Evolutionary conservation across 2,888 invertebrate genomes (phyloP).

Genomic region (Macaria liturata): DNA sequence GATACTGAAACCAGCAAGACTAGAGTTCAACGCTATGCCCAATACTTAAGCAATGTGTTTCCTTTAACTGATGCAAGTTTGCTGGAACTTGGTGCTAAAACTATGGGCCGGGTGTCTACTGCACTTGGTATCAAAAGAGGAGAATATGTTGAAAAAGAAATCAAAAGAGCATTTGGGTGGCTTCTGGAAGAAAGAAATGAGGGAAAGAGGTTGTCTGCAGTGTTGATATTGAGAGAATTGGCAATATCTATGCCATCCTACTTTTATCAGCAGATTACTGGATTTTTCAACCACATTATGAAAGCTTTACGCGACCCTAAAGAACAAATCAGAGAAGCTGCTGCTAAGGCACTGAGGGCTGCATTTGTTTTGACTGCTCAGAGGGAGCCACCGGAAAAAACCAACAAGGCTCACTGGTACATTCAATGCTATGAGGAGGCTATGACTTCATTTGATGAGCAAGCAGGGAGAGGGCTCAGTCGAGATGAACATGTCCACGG

Average conservation of each 20-base stretch:
- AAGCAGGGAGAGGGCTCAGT: slow-evolving; percentile 85
- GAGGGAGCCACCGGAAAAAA: slow-evolving; percentile 95
- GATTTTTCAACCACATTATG: slow-evolving; percentile 96
- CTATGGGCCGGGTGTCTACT: slow-evolving; percentile 95
- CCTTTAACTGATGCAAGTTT: slow-evolving; percentile 94
- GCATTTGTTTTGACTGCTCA: slow-evolving; percentile 97
- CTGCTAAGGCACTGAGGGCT: slow-evolving; percentile 95
- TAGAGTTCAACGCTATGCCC: slow-evolving; percentile 94
- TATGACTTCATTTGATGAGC: slow-evolving; percentile 88
- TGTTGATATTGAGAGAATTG: slow-evolving; percentile 94
- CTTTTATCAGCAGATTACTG: slow-evolving; percentile 96
- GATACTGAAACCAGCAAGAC: slow-evolving; percentile 95
- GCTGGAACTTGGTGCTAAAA: slow-evolving; percentile 97
- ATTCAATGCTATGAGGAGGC: slow-evolving; percentile 96
- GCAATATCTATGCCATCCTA: slow-evolving; percentile 98
- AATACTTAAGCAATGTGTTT: slow-evolving; percentile 94
- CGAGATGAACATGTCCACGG: slow-evolving; percentile 97
- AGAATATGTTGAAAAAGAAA: slow-evolving; percentile 97
- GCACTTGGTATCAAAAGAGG: slow-evolving; percentile 95
- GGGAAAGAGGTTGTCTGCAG: slow-evolving; percentile 95
- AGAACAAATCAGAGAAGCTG: slow-evolving; percentile 94
- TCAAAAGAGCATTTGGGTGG: slow-evolving; percentile 97
- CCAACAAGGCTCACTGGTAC: slow-evolving; percentile 94
- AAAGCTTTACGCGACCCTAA: slow-evolving; percentile 95
- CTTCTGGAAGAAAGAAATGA: slow-evolving; percentile 94